A percentile compares a stretch with the other conserved stretches of the same genome.
Conservation (phyloP, 1,140 invertebrate genomes). For the Bilobella aurantiaca region DNA sequence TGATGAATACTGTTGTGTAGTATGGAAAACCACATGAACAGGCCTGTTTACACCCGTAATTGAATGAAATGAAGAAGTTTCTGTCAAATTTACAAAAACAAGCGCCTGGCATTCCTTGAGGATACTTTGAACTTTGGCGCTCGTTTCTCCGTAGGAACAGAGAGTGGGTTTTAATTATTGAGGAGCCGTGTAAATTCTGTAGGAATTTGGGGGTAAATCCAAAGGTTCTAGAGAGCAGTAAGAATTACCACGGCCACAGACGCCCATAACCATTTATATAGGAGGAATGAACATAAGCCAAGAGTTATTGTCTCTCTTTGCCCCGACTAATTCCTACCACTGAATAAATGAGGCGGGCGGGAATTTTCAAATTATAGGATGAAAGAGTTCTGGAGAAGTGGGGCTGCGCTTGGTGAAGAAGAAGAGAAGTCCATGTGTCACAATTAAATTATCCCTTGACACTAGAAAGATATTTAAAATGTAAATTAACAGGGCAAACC, state of each 20-base stretch:
- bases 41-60: too few species aligned
- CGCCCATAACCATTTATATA: constrained; percentile 4
- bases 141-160: too few species aligned
- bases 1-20: too few species aligned
- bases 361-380: neutral
- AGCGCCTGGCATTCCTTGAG: too few species aligned
- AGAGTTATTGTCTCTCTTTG: neutral
- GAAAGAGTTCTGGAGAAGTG: neutral
- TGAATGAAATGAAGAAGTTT: neutral
- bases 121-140: too few species aligned
- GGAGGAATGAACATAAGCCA: neutral
- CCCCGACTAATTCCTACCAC: neutral
- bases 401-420: neutral
- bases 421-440: neutral
- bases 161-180: neutral
- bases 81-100: neutral
- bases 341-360: neutral
- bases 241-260: constrained; percentile 1
- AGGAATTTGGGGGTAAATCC: too few species aligned
- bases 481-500: neutral
- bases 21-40: too few species aligned
- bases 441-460: neutral
- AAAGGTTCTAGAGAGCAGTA: neutral
- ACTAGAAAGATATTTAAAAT: neutral
- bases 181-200: too few species aligned